Evolutionary conservation across 2,113 vertebrate genomes (phyloP), one percentile per base, ranked within the genome.

Genomic region (Megalops atlanticus): DNA sequence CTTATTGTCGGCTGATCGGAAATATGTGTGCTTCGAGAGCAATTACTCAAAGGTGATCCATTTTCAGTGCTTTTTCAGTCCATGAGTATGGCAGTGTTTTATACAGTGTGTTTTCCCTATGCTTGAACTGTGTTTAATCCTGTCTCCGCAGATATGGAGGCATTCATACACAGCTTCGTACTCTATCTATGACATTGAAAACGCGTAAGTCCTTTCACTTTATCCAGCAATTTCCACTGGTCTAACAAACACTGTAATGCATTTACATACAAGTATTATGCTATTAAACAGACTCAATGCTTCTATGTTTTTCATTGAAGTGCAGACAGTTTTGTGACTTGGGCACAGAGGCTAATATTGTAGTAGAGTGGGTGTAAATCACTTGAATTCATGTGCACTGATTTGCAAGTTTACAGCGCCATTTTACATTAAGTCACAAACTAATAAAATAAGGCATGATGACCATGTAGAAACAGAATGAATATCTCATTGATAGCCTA

Each of bases 131-230:
- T n/a, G n/a, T n/a, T n/a, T n/a, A n/a, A n/a, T 81, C 3, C 76
- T 69, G 82, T 71, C 80, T 52, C 82, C 77, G 86, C 89, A 99
- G 97, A 76, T 94, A 78, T 98, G 97, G 97, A 94, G 97, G 84
- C 96, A 97, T 86, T 98, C 97, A 15, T 99, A 95, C 73, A 96
- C 93, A 1, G 96, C 96, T 16, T 94, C 96, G 0, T 98, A 97
- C 77, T 91, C 93, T 71, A 93, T 99, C 85, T 98, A 95, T 78
- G 89, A 97, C 86, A 80, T 89, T 33, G 82, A 78, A 0, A 87
- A 84, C 54, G 41, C 89, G 97, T 98, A 91, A 94, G 95, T 83
- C 15, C 39, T 15, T 43, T 43, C 16, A 14, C 3, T 47, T 33
- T 54, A 15, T 76, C 82, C 27, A 70, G 24, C 5, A 69, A 21